phyloP scores from a whole-genome alignment of 2,797 vertebrate species.

The Anguilla marmorata region DNA sequence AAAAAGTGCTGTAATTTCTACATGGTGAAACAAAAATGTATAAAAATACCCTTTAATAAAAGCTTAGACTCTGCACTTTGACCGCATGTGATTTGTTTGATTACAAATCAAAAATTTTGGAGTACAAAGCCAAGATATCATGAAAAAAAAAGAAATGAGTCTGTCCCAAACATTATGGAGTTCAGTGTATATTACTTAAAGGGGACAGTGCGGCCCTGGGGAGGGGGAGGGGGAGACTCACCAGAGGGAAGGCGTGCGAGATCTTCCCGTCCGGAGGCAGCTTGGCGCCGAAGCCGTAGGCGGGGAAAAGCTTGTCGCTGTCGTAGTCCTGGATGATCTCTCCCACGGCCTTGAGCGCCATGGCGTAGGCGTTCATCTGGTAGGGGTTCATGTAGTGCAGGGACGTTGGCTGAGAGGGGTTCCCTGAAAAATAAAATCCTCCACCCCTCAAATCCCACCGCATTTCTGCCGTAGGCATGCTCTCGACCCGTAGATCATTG shows the following conservation, averaged over 20 bases:
- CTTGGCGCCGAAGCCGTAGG: constrained; percentile 96
- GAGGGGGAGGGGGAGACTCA: constrained; percentile 55
- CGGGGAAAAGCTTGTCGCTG: constrained; percentile 97
- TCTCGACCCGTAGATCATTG: too few relatives aligned
- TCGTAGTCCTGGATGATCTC: constrained; percentile 99
- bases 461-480: too few relatives aligned
- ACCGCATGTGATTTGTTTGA: too few relatives aligned
- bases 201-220: neutral
- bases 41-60: too few relatives aligned
- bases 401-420: constrained; percentile 91
- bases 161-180: too few relatives aligned
- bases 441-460: too few relatives aligned
- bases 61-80: too few relatives aligned
- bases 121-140: too few relatives aligned
- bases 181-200: neutral
- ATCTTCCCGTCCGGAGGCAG: constrained; percentile 93
- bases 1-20: too few relatives aligned
- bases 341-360: constrained; percentile 96
- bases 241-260: constrained; percentile 94
- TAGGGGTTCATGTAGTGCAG: constrained; percentile 97
- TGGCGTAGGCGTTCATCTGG: constrained; percentile 96
- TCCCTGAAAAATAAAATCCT: constrained; percentile 66
- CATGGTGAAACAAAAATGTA: too few relatives aligned
- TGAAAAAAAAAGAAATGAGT: too few relatives aligned
- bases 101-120: too few relatives aligned